Evolutionary conservation across 2,113 vertebrate species (phyloP), one percentile per base, ranked within the genome.

Genomic region (Cynocephalus volans): DNA sequence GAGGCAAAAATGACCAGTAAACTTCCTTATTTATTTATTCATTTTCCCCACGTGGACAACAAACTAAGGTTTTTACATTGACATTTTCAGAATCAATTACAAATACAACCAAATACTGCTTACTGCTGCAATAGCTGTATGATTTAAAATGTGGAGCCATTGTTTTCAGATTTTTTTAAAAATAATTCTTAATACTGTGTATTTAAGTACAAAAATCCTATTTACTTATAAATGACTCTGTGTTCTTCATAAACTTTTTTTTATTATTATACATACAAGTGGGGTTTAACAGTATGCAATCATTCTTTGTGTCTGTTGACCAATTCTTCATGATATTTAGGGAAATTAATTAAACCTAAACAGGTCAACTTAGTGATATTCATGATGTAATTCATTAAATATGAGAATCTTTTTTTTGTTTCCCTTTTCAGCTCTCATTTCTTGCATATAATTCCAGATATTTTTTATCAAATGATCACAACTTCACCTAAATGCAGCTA

Each of bases 81-180:
- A 94, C 17, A 85, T 56, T 93, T 95, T 90, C 21, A 93, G 12
- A 77, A 85, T 82, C 17, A 93, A 76, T 82, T 56, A 41, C 10
- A 95, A 92, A 88, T 92, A 14, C 15, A 76, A 33, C 28, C 21
- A 92, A 67, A 84, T 76, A 84, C 5, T 5, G 58, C 64, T 89
- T 75, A 62, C 21, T 54, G 15, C 7, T 92, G 0, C 81, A 56
- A 60, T 54, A 58, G 4, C 2, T n/a, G 9, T 65, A 26, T 41
- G 41, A n/a, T 45, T 94, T 56, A 62, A 96, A 95, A 93, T 84
- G 8, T 81, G 81, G 24, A 69, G 6, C 14, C n/a, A 73, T 7
- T 48, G 7, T 56, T 90, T 33, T 17, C 6, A 48, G 60, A 77
- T 73, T 50, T 87, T 85, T 90, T 4, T 23, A 77, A 79, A 95